These are phyloP conservation scores for Bungarus multicinctus DNA, from an alignment of 2,113 vertebrate species.

Conservation along the genomic window DNA sequence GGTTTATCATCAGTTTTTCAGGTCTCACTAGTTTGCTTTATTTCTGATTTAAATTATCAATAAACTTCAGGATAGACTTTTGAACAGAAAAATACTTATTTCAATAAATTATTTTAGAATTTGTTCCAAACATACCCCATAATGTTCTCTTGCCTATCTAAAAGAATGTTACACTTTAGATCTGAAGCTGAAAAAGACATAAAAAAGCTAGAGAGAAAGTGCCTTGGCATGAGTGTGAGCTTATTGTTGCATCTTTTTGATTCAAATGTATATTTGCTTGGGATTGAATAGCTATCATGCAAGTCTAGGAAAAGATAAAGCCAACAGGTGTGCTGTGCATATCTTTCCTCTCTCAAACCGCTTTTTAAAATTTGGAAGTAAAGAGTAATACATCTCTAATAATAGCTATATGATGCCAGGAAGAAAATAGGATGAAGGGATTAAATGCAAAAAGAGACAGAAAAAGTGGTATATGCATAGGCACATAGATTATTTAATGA, in stretches of 20 bases:
- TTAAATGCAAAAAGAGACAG: background rate
- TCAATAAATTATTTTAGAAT: background rate
- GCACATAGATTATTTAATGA: background rate
- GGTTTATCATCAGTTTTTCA: constrained; percentile 3
- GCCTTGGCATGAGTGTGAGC: background rate
- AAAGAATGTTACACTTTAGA: background rate
- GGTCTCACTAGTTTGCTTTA: background rate
- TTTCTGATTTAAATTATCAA: background rate
- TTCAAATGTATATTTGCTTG: background rate
- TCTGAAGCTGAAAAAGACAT: background rate
- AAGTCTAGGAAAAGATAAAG: background rate
- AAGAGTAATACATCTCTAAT: background rate
- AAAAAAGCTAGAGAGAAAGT: background rate
- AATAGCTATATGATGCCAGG: background rate
- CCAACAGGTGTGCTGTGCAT: background rate
- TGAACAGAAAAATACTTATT: background rate
- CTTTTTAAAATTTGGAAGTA: background rate
- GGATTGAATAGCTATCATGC: background rate
- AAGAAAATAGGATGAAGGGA: background rate
- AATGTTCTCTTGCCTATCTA: background rate
- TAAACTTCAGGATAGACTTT: background rate
- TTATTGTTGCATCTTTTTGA: background rate
- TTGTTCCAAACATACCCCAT: background rate
- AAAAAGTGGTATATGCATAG: background rate
- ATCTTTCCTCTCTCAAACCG: background rate